A percentile compares a stretch with the other conserved stretches of the same genome.
These are phyloP conservation scores for Rhagophthalmus giganteus DNA, from an alignment of 2,888 invertebrate species.

Conservation along the genomic window DNA sequence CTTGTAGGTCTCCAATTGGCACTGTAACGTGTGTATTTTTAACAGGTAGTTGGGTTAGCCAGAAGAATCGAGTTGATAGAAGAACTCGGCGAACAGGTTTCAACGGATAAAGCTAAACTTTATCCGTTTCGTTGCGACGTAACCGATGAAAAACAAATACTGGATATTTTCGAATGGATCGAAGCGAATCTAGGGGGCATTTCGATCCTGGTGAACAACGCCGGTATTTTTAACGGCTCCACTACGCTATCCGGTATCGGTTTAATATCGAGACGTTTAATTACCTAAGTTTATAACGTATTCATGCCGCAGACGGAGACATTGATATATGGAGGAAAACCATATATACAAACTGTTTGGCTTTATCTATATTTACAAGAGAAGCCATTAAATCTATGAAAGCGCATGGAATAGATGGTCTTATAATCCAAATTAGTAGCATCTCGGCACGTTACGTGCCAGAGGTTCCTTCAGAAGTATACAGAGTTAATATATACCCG, in stretches of 20 bases:
- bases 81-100: slow-evolving; percentile 9
- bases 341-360: slow-evolving; percentile 15
- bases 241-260: slow-evolving; percentile 10
- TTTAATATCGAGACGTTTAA: neutral
- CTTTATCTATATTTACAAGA: slow-evolving; percentile 17
- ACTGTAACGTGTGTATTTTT: neutral
- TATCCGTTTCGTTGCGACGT: slow-evolving; percentile 21
- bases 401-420: slow-evolving; percentile 15
- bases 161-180: slow-evolving; percentile 14
- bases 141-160: slow-evolving; percentile 15
- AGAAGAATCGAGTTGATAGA: slow-evolving; percentile 19
- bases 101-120: slow-evolving; percentile 12
- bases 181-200: slow-evolving; percentile 13
- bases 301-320: slow-evolving; percentile 10
- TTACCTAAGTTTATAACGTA: neutral
- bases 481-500: slow-evolving; percentile 14
- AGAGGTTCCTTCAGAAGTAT: slow-evolving; percentile 5
- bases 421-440: slow-evolving; percentile 21
- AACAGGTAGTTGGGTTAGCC: slow-evolving; percentile 19
- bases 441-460: slow-evolving; percentile 20
- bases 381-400: slow-evolving; percentile 23
- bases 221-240: slow-evolving; percentile 18
- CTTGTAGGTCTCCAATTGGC: neutral
- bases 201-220: slow-evolving; percentile 23
- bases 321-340: slow-evolving; percentile 15